A percentile compares a stretch with the other conserved stretches of the same genome.
Conservation (phyloP, 2,797 vertebrate species). For the Coreius guichenoti region DNA sequence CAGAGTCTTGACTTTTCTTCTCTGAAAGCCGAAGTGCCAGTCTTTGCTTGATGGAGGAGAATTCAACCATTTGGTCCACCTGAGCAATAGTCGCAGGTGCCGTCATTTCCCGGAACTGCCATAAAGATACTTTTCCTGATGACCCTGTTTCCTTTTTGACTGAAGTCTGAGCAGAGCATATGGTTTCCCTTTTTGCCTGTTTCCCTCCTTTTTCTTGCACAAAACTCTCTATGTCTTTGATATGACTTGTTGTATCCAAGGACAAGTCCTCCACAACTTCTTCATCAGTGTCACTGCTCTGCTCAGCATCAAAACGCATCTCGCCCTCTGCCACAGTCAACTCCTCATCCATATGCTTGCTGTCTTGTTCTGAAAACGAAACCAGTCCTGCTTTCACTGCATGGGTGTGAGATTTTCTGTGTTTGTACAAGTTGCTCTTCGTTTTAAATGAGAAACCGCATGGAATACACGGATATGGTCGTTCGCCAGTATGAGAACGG, state of each 20-base stretch:
- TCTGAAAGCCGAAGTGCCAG: constrained; percentile 95
- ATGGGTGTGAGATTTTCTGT: constrained; percentile 98
- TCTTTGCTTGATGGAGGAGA: constrained; percentile 95
- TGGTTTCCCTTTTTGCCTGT: constrained; percentile 71
- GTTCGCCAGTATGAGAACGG: constrained; percentile 96
- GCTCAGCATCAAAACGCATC: constrained; percentile 94
- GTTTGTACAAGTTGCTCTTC: constrained; percentile 99
- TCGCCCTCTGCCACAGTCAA: constrained; percentile 92
- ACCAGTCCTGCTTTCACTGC: constrained; percentile 94
- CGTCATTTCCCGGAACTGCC: constrained; percentile 84
- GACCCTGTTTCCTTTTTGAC: constrained; percentile 87
- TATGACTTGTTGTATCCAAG: constrained; percentile 77
- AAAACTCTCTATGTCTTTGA: constrained; percentile 41
- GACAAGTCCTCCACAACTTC: constrained; percentile 86
- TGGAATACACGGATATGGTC: constrained; percentile 95
- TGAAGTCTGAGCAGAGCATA: constrained; percentile 91
- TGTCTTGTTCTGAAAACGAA: constrained; percentile 89
- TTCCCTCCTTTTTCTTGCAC: constrained; percentile 72
- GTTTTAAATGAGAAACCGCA: constrained; percentile 99
- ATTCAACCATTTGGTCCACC: constrained; percentile 86
- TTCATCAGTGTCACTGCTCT: constrained; percentile 97
- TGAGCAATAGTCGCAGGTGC: constrained; percentile 80
- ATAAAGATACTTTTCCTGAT: constrained; percentile 82
- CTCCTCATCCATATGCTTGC: constrained; percentile 87
- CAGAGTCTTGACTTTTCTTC: constrained; percentile 95